Percentiles rank a stretch among this genome's conserved stretches.
Conservation (phyloP, 37 sponge, comb jelly and placozoan genomes). For the Hexactinellida sp. region DNA sequence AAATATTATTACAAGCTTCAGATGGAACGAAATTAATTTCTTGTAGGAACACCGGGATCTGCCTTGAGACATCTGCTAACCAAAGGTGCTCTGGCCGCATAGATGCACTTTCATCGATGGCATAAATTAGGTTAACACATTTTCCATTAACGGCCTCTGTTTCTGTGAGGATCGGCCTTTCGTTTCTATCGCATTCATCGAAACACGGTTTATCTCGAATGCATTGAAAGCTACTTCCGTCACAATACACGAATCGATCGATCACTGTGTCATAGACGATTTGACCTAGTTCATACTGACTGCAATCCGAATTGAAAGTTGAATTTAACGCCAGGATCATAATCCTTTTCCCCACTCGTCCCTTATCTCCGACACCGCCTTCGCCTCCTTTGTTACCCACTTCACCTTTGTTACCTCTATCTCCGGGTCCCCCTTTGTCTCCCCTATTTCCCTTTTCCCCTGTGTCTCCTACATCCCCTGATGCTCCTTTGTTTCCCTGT, state of each 20-base stretch:
- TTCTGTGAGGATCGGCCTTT: neutral
- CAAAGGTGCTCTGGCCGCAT: neutral
- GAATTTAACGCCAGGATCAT: neutral
- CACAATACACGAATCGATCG: conserved; percentile 3
- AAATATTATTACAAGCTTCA: neutral
- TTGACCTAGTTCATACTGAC: neutral
- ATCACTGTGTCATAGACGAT: neutral
- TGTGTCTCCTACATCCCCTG: neutral
- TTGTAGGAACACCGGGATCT: neutral
- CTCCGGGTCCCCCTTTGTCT: neutral
- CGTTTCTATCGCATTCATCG: neutral
- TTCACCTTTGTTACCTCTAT: neutral
- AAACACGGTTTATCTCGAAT: conserved; percentile 3
- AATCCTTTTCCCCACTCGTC: neutral
- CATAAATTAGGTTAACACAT: neutral
- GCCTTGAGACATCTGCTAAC: neutral
- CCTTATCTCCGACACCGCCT: neutral
- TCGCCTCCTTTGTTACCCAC: neutral
- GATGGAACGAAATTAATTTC: neutral
- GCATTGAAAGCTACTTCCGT: neutral
- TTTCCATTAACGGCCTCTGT: neutral
- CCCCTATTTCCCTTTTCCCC: neutral
- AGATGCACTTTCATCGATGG: conserved; percentile 3
- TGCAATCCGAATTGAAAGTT: neutral
- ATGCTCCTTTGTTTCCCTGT: neutral